Conservation (phyloP, 1,140 invertebrate genomes). For the Samia ricini region DNA sequence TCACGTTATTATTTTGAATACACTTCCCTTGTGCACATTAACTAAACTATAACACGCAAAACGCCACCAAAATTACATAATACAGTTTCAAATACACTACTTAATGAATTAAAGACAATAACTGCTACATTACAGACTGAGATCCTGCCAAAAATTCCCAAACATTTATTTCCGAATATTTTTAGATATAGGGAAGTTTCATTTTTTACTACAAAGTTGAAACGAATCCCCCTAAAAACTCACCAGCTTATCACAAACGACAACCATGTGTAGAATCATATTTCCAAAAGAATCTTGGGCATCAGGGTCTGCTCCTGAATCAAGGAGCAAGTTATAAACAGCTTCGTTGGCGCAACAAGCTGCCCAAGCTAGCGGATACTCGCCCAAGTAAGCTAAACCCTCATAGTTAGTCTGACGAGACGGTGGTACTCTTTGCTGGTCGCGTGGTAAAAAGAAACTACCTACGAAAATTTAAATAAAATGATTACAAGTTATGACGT, state of each 20-base stretch:
- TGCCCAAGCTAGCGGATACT: conserved; percentile 97
- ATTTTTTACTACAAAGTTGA: too few species aligned
- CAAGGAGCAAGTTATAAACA: conserved; percentile 97
- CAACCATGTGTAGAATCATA: conserved; percentile 98
- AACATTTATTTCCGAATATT: too few species aligned
- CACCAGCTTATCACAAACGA: conserved; percentile 97
- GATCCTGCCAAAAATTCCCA: too few species aligned
- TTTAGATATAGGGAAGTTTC: too few species aligned
- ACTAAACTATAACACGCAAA: too few species aligned
- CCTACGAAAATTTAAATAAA: conserved; percentile 66
- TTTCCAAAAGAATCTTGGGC: conserved; percentile 95
- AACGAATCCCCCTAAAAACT: conserved; percentile 31
- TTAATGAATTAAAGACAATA: too few species aligned
- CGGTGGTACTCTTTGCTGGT: conserved; percentile 89
- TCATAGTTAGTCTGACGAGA: conserved; percentile 94
- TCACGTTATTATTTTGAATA: too few species aligned
- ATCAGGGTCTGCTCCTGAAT: conserved; percentile 95
- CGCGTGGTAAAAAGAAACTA: conserved; percentile 94
- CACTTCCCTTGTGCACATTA: too few species aligned
- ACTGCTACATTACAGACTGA: too few species aligned
- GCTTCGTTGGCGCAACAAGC: conserved; percentile 97
- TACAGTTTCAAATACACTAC: too few species aligned
- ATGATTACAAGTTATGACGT: neutral
- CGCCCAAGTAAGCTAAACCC: conserved; percentile 95
- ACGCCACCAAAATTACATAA: too few species aligned